Evolutionary conservation across 2,888 invertebrate genomes (phyloP), one percentile per base, ranked within the genome.

Genomic region (Platycheirus albimanus): DNA sequence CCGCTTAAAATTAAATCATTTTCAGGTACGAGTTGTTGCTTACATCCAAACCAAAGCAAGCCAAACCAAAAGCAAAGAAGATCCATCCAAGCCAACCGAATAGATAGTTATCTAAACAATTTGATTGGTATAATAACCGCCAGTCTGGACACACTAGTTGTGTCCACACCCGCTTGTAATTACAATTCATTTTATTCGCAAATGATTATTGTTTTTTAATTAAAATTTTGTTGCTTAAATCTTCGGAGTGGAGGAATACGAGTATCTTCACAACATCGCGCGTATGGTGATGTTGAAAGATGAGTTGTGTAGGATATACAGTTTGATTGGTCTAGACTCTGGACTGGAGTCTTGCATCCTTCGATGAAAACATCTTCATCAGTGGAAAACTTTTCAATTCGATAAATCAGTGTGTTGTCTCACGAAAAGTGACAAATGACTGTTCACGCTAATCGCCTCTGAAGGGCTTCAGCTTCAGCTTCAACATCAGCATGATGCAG

Each of bases 381-480:
- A 47, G 47, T 38, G 41, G 19, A 64, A 38, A 74, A 19, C n/a
- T 45, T 49, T 54, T 45, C 64, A 51, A 54, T 43, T 51, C 8
- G n/a, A n/a, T 58, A 49, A 66, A n/a, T 64, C 43, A 47, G 54
- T 36, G 15, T 20, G 43, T 28, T 8, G 45, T 52, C 38, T n/a
- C 7, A 11, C n/a, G 8, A 36, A 24, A 20, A 70, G 38, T 72
- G 72, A 72, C 63, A 69, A 61, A 72, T 63, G 51, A 43, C 63
- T 49, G 41, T 63, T 45, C 63, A 15, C 13, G 19, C 3, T 71
- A 52, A 76, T 81, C 76, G 52, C 52, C 52, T 61, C 15, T 28
- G 77, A 81, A 81, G 81, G 81, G 81, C 71, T 76, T 8, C 58
- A 52, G n/a, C n/a, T n/a, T n/a, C n/a, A n/a, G n/a, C n/a, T n/a